Conservation (phyloP, 1,140 invertebrate species). For the Pseudomyrmex flavicornis region DNA sequence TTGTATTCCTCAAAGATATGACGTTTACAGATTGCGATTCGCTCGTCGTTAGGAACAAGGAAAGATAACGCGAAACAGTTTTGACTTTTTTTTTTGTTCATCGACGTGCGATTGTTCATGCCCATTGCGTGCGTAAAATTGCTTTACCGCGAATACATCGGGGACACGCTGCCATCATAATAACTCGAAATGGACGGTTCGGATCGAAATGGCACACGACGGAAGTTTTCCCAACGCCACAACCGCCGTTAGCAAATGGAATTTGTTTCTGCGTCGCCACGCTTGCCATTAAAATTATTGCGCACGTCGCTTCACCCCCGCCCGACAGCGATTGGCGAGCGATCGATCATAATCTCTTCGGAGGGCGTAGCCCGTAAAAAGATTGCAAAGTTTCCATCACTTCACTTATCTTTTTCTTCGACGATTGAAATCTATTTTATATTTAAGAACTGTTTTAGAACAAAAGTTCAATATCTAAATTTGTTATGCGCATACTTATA, state of each 20-base stretch:
- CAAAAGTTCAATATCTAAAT: neutral
- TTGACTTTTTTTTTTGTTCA: conserved; percentile 25
- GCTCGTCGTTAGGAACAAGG: neutral
- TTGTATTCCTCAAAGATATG: conserved; percentile 25
- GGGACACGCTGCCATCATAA: conserved; percentile 43
- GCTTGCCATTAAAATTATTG: conserved; percentile 62
- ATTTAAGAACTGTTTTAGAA: conserved; percentile 3
- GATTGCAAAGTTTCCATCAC: conserved; percentile 23
- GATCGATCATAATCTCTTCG: conserved; percentile 49
- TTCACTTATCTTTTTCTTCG: neutral
- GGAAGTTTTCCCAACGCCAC: conserved; percentile 48
- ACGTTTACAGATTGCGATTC: conserved; percentile 4
- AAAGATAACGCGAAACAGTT: neutral
- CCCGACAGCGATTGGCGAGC: conserved; percentile 32
- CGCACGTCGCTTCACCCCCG: conserved; percentile 29
- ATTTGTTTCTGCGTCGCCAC: conserved; percentile 62
- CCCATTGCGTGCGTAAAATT: conserved; percentile 41
- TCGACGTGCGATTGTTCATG: conserved; percentile 53
- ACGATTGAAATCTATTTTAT: conserved; percentile 5
- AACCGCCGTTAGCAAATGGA: conserved; percentile 65
- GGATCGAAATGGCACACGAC: conserved; percentile 45
- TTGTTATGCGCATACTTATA: no score
- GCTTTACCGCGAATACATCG: conserved; percentile 46
- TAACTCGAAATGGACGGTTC: conserved; percentile 47
- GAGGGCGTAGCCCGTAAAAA: conserved; percentile 21